Conservation (phyloP, 2,888 invertebrate genomes). For the Acleris holmiana region DNA sequence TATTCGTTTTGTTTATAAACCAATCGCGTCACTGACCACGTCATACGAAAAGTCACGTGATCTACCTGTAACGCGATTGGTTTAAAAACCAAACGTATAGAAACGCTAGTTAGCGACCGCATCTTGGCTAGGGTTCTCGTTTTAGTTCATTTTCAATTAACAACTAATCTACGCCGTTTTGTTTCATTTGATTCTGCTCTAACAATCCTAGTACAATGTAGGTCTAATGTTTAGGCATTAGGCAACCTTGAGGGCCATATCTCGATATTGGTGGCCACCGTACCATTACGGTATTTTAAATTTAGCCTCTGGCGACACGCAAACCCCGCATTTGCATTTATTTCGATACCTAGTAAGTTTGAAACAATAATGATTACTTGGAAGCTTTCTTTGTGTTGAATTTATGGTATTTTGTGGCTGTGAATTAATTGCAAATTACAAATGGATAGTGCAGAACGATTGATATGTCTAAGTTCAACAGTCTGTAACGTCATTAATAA, state of each 20-base stretch:
- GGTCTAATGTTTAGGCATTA: not conserved
- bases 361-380: constrained; percentile 3
- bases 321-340: constrained; percentile 27
- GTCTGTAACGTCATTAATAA: too few species aligned
- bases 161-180: too few species aligned
- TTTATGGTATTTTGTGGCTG: not conserved
- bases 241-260: constrained; percentile 21
- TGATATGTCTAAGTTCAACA: too few species aligned
- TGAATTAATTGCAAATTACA: not conserved
- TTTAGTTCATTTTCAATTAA: too few species aligned
- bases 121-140: too few species aligned
- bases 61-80: too few species aligned
- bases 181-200: too few species aligned
- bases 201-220: not conserved
- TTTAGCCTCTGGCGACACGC: constrained; percentile 23
- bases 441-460: not conserved
- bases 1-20: too few species aligned
- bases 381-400: not conserved
- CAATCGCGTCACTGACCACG: too few species aligned
- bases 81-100: too few species aligned
- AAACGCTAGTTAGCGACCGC: too few species aligned
- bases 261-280: constrained; percentile 10
- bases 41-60: too few species aligned
- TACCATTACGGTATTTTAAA: constrained; percentile 11
- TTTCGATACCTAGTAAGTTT: constrained; percentile 15